Percentiles rank a stretch among this genome's conserved stretches.
Evolutionary conservation across 2,113 vertebrate species (phyloP).

Genomic region (Oncorhynchus kisutch): DNA sequence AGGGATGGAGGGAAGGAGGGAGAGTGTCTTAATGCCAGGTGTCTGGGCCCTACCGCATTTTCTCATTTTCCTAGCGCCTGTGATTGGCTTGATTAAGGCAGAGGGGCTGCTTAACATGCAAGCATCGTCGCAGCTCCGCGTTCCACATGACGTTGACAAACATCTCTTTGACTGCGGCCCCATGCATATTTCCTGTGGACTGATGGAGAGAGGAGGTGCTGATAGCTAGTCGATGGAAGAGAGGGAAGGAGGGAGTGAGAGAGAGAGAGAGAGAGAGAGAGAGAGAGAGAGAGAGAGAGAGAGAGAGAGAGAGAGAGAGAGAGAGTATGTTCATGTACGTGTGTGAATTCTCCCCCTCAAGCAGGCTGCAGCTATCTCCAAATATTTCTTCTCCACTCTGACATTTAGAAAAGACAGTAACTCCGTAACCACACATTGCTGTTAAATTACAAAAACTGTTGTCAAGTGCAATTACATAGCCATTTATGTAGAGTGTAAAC

Average conservation of each 20-base stretch:
- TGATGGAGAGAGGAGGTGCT: constrained; percentile 28
- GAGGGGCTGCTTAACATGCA: constrained; percentile 69
- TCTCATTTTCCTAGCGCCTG: constrained; percentile 59
- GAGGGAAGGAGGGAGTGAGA: neutral
- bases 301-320: neutral
- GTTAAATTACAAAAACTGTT: constrained; percentile 48
- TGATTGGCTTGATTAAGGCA: constrained; percentile 59
- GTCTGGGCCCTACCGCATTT: constrained; percentile 49
- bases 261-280: constrained; percentile 11
- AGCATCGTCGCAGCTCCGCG: constrained; percentile 44
- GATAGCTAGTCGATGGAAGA: constrained; percentile 11
- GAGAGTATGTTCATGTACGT: neutral
- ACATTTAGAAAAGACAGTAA: constrained; percentile 49
- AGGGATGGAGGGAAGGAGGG: constrained; percentile 15
- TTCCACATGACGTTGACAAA: constrained; percentile 74
- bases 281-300: neutral
- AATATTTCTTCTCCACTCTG: constrained; percentile 37
- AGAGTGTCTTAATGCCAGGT: constrained; percentile 64
- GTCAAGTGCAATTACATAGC: constrained; percentile 53
- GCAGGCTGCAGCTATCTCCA: constrained; percentile 14
- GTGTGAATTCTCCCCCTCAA: constrained; percentile 10
- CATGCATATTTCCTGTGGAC: constrained; percentile 55
- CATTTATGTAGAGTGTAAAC: constrained; percentile 58
- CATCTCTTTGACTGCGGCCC: constrained; percentile 70
- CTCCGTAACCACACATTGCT: constrained; percentile 44